phyloP scores from a whole-genome alignment of 37 sponge, comb jelly and placozoan genomes.

The Hexactinellida sp. region DNA sequence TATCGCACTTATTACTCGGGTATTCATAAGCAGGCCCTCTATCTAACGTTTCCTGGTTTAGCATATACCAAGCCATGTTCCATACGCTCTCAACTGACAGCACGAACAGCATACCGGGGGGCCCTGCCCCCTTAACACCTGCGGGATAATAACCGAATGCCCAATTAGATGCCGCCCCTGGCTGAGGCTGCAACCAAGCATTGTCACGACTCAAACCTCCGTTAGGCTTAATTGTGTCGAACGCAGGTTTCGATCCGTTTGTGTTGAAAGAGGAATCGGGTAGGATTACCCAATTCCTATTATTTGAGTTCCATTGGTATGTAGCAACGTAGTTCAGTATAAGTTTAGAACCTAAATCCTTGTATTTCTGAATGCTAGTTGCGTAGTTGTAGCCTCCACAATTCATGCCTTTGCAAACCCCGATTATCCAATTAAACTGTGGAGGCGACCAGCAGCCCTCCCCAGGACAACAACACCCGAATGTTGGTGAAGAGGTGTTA shows the following conservation, averaged over 20 bases:
- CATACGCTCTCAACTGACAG: constrained; percentile 23
- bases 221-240: constrained; percentile 17
- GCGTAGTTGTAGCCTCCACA: constrained; percentile 18
- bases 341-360: constrained; percentile 19
- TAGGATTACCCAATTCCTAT: not conserved
- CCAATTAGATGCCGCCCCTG: constrained; percentile 31
- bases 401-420: constrained; percentile 16
- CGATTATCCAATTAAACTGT: constrained; percentile 37
- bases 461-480: constrained; percentile 28
- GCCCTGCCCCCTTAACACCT: constrained; percentile 23
- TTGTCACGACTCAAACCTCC: constrained; percentile 14
- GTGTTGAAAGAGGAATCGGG: constrained; percentile 36
- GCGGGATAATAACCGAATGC: constrained; percentile 31
- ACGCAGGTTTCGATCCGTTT: constrained; percentile 26
- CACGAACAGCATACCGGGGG: constrained; percentile 33
- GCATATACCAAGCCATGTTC: constrained; percentile 33
- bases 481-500: not conserved
- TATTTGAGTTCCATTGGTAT: constrained; percentile 22
- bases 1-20: constrained; percentile 5
- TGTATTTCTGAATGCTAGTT: constrained; percentile 7
- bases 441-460: constrained; percentile 38
- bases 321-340: constrained; percentile 28
- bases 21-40: constrained; percentile 20
- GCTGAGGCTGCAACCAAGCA: constrained; percentile 32
- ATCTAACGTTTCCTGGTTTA: constrained; percentile 32